A percentile compares a stretch with the other conserved stretches of the same genome.
phyloP scores from a whole-genome alignment of 2,888 invertebrate genomes.

The Gnatocerus cornutus region DNA sequence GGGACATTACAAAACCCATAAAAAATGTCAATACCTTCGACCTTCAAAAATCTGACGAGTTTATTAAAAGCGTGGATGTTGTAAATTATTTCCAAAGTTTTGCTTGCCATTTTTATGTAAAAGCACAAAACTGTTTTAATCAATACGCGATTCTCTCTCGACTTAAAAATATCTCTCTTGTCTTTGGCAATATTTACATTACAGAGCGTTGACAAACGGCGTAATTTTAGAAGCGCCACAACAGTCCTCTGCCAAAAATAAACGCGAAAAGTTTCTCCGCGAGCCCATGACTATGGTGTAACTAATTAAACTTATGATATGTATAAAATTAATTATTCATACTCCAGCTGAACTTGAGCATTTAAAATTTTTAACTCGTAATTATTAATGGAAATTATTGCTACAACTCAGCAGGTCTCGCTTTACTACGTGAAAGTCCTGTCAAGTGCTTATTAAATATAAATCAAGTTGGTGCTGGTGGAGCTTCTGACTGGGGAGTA shows the following conservation, averaged over 20 bases:
- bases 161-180: too few species aligned
- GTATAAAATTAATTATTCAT: neutral
- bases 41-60: neutral
- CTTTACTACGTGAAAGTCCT: neutral
- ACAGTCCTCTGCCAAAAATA: neutral
- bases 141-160: too few species aligned
- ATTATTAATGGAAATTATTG: neutral
- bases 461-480: too few species aligned
- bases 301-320: neutral
- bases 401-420: neutral
- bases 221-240: slow-evolving; percentile 1
- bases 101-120: too few species aligned
- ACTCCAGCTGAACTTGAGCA: neutral
- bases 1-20: too few species aligned
- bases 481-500: too few species aligned
- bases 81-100: too few species aligned
- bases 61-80: neutral
- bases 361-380: neutral
- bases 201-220: slow-evolving; percentile 9
- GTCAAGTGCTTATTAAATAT: too few species aligned
- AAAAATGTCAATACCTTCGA: too few species aligned
- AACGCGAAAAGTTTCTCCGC: too few species aligned
- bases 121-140: too few species aligned
- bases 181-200: neutral
- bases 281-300: neutral